Conservation (phyloP, 2,113 vertebrate genomes). For the Lampris megalopsis region DNA sequence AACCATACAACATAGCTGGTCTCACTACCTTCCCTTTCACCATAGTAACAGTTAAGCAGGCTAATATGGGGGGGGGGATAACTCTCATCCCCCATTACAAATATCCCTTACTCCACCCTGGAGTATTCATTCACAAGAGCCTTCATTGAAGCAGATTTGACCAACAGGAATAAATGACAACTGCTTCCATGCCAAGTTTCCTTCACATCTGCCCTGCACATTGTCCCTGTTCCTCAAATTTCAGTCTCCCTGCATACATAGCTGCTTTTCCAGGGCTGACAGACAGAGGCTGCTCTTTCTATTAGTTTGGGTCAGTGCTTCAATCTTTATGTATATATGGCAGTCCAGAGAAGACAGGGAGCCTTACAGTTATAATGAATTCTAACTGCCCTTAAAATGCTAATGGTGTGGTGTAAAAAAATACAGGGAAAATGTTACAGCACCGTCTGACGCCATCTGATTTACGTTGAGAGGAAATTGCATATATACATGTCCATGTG, state of each 20-base stretch:
- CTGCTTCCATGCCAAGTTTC: neutral
- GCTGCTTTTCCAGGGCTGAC: slow-evolving; percentile 74
- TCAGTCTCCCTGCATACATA: slow-evolving; percentile 20
- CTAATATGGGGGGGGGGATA: too few relatives aligned
- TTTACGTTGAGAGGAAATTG: too few relatives aligned
- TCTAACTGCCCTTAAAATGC: slow-evolving; percentile 28
- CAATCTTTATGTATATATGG: slow-evolving; percentile 25
- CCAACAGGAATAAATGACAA: too few relatives aligned
- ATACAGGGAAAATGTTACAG: neutral
- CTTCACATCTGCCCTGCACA: neutral
- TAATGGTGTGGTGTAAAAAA: neutral
- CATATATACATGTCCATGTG: too few relatives aligned
- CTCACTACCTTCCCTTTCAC: too few relatives aligned
- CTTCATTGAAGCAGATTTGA: too few relatives aligned
- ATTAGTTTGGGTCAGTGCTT: slow-evolving; percentile 74
- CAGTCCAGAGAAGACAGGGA: slow-evolving; percentile 32
- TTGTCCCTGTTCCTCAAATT: slow-evolving; percentile 36
- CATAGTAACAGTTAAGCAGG: too few relatives aligned
- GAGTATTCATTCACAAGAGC: too few relatives aligned
- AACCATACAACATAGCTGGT: too few relatives aligned
- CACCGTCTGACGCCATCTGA: slow-evolving; percentile 20
- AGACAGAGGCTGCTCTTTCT: slow-evolving; percentile 83
- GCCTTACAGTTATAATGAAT: slow-evolving; percentile 26
- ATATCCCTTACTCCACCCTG: too few relatives aligned
- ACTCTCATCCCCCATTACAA: too few relatives aligned